Evolutionary conservation across 2,888 invertebrate genomes (phyloP), one percentile per base, ranked within the genome.

Genomic region (Mythimna ferrago): DNA sequence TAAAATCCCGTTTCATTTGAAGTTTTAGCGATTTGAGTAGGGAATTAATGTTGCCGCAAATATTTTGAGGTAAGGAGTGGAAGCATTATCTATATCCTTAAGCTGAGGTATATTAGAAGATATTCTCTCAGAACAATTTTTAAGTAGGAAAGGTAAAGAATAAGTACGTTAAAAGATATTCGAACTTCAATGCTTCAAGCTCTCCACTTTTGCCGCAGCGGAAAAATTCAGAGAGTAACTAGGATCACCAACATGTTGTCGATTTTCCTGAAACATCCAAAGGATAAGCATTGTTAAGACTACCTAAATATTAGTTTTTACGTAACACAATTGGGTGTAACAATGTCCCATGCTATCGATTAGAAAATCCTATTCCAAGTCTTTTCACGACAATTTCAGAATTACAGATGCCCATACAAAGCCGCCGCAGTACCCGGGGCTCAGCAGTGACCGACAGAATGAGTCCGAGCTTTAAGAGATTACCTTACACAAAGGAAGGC

Each of bases 351-450:
- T 70, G 69, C 9, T 66, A 82, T 82, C 65, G 80, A 81, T 82
- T 61, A 80, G 80, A 72, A 83, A 81, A 83, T 83, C 81, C 67
- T 66, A n/a, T 53, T 76, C 65, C 21, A 61, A 71, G 67, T 71
- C 67, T 78, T 78, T 81, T 60, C 74, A 61, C 63, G 66, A 87
- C 92, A 92, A 92, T 91, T 84, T 81, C 81, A 79, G 92, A 86
- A 93, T 93, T 93, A 95, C 86, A 87, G 91, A 95, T 96, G 93
- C 95, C 95, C 94, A 93, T 95, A 95, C 92, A 95, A 95, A 95
- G 93, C 93, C 92, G 74, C 66, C 84, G 88, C 89, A 91, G 90
- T 88, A 88, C 88, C 84, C 84, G 86, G 88, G 89, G 89, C 87
- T 88, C 83, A 84, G 77, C 80, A 88, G 85, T 87, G 90, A 89